Conservation (phyloP, 2,113 vertebrate genomes). For the Oncorhynchus nerka region DNA sequence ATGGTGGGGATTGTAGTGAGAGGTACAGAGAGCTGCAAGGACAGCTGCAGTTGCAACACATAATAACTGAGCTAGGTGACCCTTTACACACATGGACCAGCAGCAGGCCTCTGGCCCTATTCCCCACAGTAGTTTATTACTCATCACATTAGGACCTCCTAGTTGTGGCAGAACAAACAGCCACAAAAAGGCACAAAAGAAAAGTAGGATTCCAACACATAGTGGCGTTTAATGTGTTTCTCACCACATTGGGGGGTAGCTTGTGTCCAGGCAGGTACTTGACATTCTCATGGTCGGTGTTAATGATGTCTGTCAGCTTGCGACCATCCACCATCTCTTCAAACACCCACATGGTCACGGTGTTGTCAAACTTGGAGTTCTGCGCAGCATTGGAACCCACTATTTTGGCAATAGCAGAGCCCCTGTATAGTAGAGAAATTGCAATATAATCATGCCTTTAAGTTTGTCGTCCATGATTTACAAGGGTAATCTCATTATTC, state of each 20-base stretch:
- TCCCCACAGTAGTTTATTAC: not conserved
- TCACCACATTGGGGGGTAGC: slow-evolving; percentile 91
- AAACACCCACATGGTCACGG: slow-evolving; percentile 95
- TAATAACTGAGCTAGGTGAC: no score
- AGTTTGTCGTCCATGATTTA: no score
- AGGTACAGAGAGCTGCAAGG: not conserved
- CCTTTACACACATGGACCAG: not conserved
- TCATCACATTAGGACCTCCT: not conserved
- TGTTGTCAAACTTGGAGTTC: slow-evolving; percentile 80
- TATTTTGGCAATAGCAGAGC: slow-evolving; percentile 94
- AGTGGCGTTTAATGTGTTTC: slow-evolving; percentile 26
- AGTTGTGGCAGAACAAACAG: no score
- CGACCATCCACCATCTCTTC: slow-evolving; percentile 86
- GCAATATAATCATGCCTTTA: not conserved
- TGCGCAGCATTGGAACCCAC: slow-evolving; percentile 82
- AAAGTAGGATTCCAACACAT: no score
- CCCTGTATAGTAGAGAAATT: slow-evolving; percentile 72
- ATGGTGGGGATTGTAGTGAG: no score
- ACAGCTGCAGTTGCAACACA: not conserved
- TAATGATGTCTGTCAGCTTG: slow-evolving; percentile 93
- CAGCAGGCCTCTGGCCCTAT: not conserved
- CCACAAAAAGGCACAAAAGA: no score
- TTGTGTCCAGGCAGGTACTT: slow-evolving; percentile 94
- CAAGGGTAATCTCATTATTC: no score
- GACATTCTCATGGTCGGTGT: slow-evolving; percentile 89